Evolutionary conservation across 1,140 invertebrate species (phyloP).

Genomic region (Periplaneta americana): DNA sequence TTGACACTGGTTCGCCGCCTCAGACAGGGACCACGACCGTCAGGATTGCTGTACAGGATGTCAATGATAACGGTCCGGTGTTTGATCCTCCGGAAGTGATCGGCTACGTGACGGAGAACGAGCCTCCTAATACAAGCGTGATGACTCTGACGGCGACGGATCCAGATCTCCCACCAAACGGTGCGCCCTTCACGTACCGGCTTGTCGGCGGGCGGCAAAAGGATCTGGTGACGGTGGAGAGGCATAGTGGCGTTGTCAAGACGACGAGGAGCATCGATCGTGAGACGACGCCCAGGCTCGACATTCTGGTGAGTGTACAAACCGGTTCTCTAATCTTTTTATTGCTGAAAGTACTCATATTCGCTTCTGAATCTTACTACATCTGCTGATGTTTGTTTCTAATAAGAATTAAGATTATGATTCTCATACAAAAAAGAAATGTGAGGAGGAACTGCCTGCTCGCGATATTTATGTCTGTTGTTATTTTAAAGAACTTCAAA

Average conservation of each 20-base stretch:
- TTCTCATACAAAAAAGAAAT: background rate
- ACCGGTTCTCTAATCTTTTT: slow-evolving; percentile 11
- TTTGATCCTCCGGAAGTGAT: slow-evolving; percentile 65
- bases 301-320: slow-evolving; percentile 49
- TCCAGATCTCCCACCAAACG: slow-evolving; percentile 86
- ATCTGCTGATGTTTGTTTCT: background rate
- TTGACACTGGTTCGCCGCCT: slow-evolving; percentile 80
- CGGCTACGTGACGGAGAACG: slow-evolving; percentile 82
- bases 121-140: slow-evolving; percentile 75
- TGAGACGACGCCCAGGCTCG: slow-evolving; percentile 67
- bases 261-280: slow-evolving; percentile 76
- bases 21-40: slow-evolving; percentile 83
- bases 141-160: slow-evolving; percentile 82
- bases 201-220: slow-evolving; percentile 73
- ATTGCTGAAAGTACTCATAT: background rate
- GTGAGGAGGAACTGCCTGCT: background rate
- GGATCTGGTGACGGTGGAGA: slow-evolving; percentile 69
- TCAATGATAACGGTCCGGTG: slow-evolving; percentile 90
- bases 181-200: slow-evolving; percentile 80
- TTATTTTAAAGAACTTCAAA: background rate
- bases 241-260: slow-evolving; percentile 70
- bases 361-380: background rate
- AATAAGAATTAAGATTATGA: background rate
- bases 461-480: background rate
- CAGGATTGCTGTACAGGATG: slow-evolving; percentile 69